Percentiles rank a stretch among this genome's conserved stretches.
Conservation (phyloP, 2,797 vertebrate genomes). For the Fundulus diaphanus region DNA sequence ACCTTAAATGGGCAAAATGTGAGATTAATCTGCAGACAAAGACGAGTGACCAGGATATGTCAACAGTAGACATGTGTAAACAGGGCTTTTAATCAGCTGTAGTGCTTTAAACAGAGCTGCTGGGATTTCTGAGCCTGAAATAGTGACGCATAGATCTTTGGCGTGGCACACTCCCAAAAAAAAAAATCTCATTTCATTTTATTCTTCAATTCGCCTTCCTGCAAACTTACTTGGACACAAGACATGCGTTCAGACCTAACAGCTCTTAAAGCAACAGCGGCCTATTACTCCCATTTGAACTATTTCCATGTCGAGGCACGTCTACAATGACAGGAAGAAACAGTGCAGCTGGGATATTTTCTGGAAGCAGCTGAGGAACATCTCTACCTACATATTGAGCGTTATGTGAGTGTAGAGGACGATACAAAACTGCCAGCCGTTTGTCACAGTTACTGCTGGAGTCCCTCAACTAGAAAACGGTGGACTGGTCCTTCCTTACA, state of each 20-base stretch:
- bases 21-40: constrained; percentile 1
- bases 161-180: not conserved
- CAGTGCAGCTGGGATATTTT: not conserved
- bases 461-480: too few species aligned
- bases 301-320: not conserved
- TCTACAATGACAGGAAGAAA: not conserved
- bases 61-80: not conserved
- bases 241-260: not conserved
- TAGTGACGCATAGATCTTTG: not conserved
- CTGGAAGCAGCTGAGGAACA: not conserved
- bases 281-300: not conserved
- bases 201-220: not conserved
- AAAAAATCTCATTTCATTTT: not conserved
- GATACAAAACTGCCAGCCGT: too few species aligned
- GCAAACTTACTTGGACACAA: not conserved
- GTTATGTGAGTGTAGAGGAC: too few species aligned
- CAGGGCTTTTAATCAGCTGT: constrained; percentile 8
- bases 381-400: too few species aligned
- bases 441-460: too few species aligned
- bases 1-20: not conserved
- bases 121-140: not conserved
- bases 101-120: not conserved
- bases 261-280: not conserved
- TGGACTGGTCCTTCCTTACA: too few species aligned
- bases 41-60: not conserved